Base-by-base conservation (phyloP, 2,113 vertebrate species). In the Chrysochloris asiatica region DNA sequence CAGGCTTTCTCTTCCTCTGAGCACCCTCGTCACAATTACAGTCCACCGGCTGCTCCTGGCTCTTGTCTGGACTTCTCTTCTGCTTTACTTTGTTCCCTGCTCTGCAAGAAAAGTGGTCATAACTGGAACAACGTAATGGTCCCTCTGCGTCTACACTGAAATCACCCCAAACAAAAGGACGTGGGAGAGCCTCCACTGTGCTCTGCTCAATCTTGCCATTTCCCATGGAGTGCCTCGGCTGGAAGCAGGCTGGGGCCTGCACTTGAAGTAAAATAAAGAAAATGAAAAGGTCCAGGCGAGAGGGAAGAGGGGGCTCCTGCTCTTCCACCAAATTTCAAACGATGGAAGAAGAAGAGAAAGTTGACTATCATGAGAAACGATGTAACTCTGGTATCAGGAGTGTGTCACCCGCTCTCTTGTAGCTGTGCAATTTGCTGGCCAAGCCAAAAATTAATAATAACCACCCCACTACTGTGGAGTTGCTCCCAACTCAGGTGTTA, bases 151-250 rank as follows among this genome's bases (percentile, higher is more conserved):
- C 63, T 26, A 59, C n/a, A 0, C 30, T 17, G 80, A 90, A 83
- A 93, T 83, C 38, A 76, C 59, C 56, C 85, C 63, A 83, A 61
- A 54, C 9, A 76, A 86, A 90, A 78, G 75, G 76, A 93, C 79
- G 88, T 52, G 4, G 1, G 17, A 43, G 52, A 83, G 56, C 50
- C 75, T 81, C 54, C 26, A 19, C 10, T 26, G 54, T 36, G 50
- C 30, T 84, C 13, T 38, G 52, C 50, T 48, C 13, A 1, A 3
- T 71, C 22, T 26, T 30, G 45, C 82, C 21, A 1, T n/a, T 21
- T 59, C 83, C 54, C 52, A 61, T 63, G 83, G 72, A 16, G 13
- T 52, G 38, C 83, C 30, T 86, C 82, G 0, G 73, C 79, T 83
- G 24, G 11, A 28, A 54, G 63, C 73, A 72, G 65, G 3, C 38